Percentiles rank a stretch among this genome's conserved stretches.
These are phyloP conservation scores for Philaethria dido DNA, from an alignment of 2,888 invertebrate genomes.

Conservation along the genomic window DNA sequence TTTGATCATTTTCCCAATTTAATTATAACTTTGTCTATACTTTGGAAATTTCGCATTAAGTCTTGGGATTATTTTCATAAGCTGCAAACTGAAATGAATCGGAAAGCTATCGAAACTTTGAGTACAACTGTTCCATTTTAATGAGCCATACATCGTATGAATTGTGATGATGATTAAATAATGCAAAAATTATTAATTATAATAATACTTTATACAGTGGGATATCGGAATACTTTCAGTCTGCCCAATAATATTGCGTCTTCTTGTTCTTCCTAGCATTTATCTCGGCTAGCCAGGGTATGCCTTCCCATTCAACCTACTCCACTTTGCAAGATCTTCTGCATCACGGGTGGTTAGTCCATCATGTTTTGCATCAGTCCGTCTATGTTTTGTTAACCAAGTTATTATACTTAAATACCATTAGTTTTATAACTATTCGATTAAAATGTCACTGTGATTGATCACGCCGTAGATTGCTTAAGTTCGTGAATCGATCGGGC, in stretches of 20 bases:
- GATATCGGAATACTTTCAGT: no score
- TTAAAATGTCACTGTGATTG: conserved; percentile 29
- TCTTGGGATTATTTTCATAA: conserved; percentile 7
- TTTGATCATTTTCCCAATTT: conserved; percentile 4
- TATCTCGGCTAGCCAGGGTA: no score
- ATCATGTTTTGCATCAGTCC: no score
- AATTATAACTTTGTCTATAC: conserved; percentile 4
- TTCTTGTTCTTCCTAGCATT: no score
- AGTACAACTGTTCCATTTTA: neutral
- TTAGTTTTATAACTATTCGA: conserved; percentile 25
- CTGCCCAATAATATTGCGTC: no score
- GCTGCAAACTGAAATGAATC: neutral
- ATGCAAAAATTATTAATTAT: no score
- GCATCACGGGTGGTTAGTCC: no score
- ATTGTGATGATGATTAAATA: no score
- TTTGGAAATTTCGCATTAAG: neutral
- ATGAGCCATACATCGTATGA: neutral
- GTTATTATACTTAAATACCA: neutral
- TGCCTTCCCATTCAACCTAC: no score
- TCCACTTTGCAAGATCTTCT: no score
- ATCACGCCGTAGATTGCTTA: conserved; percentile 13
- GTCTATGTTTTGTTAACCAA: neutral
- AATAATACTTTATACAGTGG: no score
- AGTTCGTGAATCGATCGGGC: conserved; percentile 19
- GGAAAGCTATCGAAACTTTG: neutral